A percentile compares a stretch with the other conserved stretches of the same genome.
phyloP scores from a whole-genome alignment of 2,888 invertebrate genomes.

The Lasiommata megera region DNA sequence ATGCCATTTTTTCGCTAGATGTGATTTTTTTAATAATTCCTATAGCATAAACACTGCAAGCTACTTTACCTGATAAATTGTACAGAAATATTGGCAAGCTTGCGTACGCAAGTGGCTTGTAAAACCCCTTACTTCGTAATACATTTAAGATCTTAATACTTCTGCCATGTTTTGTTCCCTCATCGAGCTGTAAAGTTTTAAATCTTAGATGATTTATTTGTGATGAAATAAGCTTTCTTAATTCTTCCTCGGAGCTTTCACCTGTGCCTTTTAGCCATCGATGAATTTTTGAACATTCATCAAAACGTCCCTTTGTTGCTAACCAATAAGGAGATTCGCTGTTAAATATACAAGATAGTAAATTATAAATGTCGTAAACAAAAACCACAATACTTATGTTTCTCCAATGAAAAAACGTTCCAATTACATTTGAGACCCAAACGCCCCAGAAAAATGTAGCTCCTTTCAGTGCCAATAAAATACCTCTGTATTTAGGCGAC shows the following conservation, averaged over 20 bases:
- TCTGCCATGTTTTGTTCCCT: not conserved
- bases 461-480: conserved; percentile 29
- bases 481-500: conserved; percentile 28
- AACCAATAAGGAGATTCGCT: conserved; percentile 34
- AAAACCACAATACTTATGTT: conserved; percentile 28
- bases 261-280: conserved; percentile 31
- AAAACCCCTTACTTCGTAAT: conserved; percentile 21
- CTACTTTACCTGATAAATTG: conserved; percentile 19
- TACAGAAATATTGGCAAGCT: conserved; percentile 1
- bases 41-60: conserved; percentile 6
- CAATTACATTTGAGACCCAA: conserved; percentile 33
- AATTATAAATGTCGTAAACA: conserved; percentile 21
- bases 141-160: not conserved
- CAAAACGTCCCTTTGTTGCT: conserved; percentile 30
- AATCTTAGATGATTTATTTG: conserved; percentile 20
- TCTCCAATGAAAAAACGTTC: conserved; percentile 34
- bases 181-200: not conserved
- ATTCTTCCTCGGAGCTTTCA: conserved; percentile 23
- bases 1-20: conserved; percentile 14
- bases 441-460: conserved; percentile 32
- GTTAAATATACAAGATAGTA: conserved; percentile 22
- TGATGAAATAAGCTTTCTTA: conserved; percentile 21
- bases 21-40: conserved; percentile 24
- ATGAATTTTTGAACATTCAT: conserved; percentile 28
- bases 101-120: conserved; percentile 15